phyloP scores from a whole-genome alignment of 1,140 invertebrate species.

The Medauroidea extradentata region DNA sequence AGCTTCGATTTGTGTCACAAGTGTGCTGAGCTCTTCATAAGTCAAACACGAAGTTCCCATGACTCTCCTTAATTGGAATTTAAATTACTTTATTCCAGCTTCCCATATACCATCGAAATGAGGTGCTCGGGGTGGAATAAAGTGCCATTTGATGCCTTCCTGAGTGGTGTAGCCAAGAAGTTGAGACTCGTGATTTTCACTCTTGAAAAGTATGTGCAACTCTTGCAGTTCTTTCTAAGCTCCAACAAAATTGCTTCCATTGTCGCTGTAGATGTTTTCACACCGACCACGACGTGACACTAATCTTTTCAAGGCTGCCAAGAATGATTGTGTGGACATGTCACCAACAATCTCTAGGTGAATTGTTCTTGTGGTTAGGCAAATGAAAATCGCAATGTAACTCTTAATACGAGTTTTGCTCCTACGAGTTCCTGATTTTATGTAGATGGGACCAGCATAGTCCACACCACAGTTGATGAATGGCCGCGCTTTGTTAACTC shows the following conservation, averaged over 20 bases:
- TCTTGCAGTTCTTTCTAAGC: constrained; percentile 5
- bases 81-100: not conserved
- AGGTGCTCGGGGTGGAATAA: too few relatives aligned
- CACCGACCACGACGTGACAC: constrained; percentile 20
- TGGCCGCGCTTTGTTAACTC: too few relatives aligned
- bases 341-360: constrained; percentile 28
- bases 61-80: not conserved
- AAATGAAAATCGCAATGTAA: too few relatives aligned
- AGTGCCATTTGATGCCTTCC: too few relatives aligned
- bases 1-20: constrained; percentile 7
- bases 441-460: too few relatives aligned
- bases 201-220: not conserved
- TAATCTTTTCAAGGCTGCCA: not conserved
- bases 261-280: constrained; percentile 24
- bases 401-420: too few relatives aligned
- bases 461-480: too few relatives aligned
- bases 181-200: not conserved
- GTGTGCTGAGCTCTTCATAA: not conserved
- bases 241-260: constrained; percentile 34
- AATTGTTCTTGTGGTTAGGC: too few relatives aligned
- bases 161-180: not conserved
- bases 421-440: too few relatives aligned
- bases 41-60: not conserved
- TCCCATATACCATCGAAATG: not conserved
- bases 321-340: constrained; percentile 13